Percentiles rank a stretch among this genome's conserved stretches.
Evolutionary conservation across 2,113 vertebrate genomes (phyloP).

Genomic region (Thomomys bottae): DNA sequence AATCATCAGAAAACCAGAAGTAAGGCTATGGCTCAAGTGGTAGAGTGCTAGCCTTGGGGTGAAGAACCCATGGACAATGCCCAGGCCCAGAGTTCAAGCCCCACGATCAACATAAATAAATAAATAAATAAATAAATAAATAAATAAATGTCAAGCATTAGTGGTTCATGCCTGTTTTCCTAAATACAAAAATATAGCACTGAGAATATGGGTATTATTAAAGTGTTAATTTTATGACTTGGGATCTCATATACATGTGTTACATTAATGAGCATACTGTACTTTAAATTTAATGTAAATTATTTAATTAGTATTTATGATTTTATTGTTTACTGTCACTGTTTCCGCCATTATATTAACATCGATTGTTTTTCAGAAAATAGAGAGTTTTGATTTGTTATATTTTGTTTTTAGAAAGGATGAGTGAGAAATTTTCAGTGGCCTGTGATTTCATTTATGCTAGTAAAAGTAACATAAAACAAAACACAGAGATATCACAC

Average conservation of each 20-base stretch:
- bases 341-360: not conserved
- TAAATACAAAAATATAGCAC: not conserved
- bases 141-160: too few relatives aligned
- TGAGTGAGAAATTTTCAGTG: not conserved
- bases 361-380: not conserved
- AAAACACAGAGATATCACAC: not conserved
- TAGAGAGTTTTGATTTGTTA: conserved; percentile 16
- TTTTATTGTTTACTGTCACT: not conserved
- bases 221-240: not conserved
- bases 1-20: too few relatives aligned
- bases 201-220: not conserved
- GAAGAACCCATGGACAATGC: too few relatives aligned
- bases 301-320: not conserved
- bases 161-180: too few relatives aligned
- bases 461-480: not conserved
- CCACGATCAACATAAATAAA: too few relatives aligned
- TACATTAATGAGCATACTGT: too few relatives aligned
- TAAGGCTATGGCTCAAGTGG: too few relatives aligned
- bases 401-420: not conserved
- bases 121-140: not conserved
- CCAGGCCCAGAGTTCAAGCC: too few relatives aligned
- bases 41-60: too few relatives aligned
- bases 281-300: not conserved
- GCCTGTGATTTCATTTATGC: not conserved
- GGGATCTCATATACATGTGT: not conserved